Conservation (phyloP, 2,113 vertebrate genomes). For the Zosterops hypoxanthus region DNA sequence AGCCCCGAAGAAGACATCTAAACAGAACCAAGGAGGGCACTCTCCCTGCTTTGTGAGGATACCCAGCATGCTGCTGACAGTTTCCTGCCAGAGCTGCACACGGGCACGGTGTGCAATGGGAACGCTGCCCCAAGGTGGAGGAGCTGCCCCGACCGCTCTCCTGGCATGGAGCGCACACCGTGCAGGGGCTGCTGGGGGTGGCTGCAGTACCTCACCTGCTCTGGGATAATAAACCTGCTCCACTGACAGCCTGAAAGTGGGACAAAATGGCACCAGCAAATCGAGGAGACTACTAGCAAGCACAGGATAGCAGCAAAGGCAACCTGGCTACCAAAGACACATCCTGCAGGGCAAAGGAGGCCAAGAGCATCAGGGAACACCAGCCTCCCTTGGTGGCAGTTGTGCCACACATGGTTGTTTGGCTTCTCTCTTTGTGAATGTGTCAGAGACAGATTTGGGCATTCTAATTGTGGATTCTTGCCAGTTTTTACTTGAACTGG, state of each 20-base stretch:
- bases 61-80: constrained; percentile 19
- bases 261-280: background rate
- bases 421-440: background rate
- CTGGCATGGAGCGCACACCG: fast-evolving
- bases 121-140: fast-evolving
- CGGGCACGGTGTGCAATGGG: fast-evolving
- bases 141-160: background rate
- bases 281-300: background rate
- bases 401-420: background rate
- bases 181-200: background rate
- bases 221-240: background rate
- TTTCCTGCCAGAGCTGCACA: background rate
- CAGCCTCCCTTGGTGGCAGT: background rate
- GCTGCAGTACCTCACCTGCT: fast-evolving
- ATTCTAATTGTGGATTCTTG: background rate
- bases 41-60: background rate
- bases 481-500: background rate
- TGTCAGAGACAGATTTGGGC: background rate
- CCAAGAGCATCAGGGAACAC: background rate
- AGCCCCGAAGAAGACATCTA: constrained; percentile 24
- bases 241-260: background rate
- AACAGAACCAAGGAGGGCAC: constrained; percentile 43
- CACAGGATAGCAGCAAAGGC: background rate
- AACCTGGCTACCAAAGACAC: background rate
- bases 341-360: background rate